Base-by-base conservation (phyloP, 2,888 invertebrate species). In the Nemapogon koenigi region DNA sequence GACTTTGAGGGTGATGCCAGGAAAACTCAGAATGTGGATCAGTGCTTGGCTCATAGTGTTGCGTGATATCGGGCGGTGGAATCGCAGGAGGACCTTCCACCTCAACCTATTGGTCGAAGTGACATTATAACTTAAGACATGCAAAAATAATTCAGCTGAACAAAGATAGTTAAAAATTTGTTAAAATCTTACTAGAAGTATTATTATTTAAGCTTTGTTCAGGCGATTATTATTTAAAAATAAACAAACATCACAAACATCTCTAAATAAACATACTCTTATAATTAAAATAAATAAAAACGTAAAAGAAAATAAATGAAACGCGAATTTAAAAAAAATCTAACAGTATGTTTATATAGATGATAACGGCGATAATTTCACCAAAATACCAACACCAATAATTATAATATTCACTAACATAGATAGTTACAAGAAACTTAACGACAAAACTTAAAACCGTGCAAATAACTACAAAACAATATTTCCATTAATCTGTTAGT, bases 341-440 rank as follows among this genome's bases (percentile, higher is more conserved):
- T 6, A 7, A 27, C 26, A 36, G 60, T 68, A 76, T 69, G 72
- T 71, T 72, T 65, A 71, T 53, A 44, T 47, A 59, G 54, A 40
- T 44, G 18, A 44, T 46, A 52, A 57, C 52, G 55, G 57, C 61
- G 62, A 59, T 49, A 50, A 62, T 65, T 75, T 58, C 75, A 70
- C 76, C 78, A 76, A 78, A 78, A 78, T 78, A 78, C 78, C 76
- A 78, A 78, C 78, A 78, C 78, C 78, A 62, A 28, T 63, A 40
- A 36, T n/a, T 3, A 30, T 63, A 50, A 51, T 49, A 45, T 50
- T 57, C 56, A 62, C 61, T 56, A 51, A 54, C n/a, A n/a, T n/a
- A n/a, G n/a, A n/a, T n/a, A n/a, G n/a, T n/a, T n/a, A n/a, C n/a
- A n/a, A n/a, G n/a, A n/a, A n/a, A n/a, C n/a, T n/a, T 51, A 54